Evolutionary conservation across 2,113 vertebrate genomes (phyloP).

Genomic region (Corythornis vintsioides): DNA sequence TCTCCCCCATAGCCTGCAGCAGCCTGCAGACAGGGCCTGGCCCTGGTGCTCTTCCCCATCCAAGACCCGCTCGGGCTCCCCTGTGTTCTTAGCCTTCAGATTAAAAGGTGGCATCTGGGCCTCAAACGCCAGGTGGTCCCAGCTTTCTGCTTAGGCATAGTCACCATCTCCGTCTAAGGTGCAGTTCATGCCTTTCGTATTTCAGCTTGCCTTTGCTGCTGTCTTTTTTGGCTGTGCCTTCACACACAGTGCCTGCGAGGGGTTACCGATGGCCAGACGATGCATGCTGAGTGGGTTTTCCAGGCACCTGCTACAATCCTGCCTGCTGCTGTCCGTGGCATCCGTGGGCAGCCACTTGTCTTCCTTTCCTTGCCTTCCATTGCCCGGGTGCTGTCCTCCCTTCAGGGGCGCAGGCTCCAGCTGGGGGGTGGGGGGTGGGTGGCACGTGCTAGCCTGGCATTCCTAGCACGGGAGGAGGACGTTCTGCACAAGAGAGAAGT

Average conservation of each 20-base stretch:
- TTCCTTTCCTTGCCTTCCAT: slow-evolving; percentile 54
- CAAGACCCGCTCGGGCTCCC: slow-evolving; percentile 56
- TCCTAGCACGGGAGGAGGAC: slow-evolving; percentile 48
- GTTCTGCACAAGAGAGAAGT: slow-evolving; percentile 42
- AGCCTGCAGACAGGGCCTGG: slow-evolving; percentile 58
- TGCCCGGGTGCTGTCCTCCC: slow-evolving; percentile 45
- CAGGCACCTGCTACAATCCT: slow-evolving; percentile 65
- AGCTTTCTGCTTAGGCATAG: slow-evolving; percentile 67
- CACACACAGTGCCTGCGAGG: slow-evolving; percentile 80
- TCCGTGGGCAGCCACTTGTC: slow-evolving; percentile 13
- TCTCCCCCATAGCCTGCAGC: slow-evolving; percentile 71
- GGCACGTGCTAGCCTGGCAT: neutral
- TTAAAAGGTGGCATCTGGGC: slow-evolving; percentile 19
- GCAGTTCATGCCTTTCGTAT: slow-evolving; percentile 73
- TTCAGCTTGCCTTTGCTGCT: slow-evolving; percentile 74
- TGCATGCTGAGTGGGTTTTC: slow-evolving; percentile 70
- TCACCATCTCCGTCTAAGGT: slow-evolving; percentile 53
- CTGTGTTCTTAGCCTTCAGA: slow-evolving; percentile 16
- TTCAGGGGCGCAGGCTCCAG: neutral
- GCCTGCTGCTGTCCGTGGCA: slow-evolving; percentile 33
- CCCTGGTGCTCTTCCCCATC: slow-evolving; percentile 72
- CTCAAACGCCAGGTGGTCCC: slow-evolving; percentile 38
- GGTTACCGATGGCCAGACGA: slow-evolving; percentile 67
- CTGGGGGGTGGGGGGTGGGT: no score
- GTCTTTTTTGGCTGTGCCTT: slow-evolving; percentile 83